Conservation (phyloP, 2,113 vertebrate species). For the Tragelaphus imberbis region DNA sequence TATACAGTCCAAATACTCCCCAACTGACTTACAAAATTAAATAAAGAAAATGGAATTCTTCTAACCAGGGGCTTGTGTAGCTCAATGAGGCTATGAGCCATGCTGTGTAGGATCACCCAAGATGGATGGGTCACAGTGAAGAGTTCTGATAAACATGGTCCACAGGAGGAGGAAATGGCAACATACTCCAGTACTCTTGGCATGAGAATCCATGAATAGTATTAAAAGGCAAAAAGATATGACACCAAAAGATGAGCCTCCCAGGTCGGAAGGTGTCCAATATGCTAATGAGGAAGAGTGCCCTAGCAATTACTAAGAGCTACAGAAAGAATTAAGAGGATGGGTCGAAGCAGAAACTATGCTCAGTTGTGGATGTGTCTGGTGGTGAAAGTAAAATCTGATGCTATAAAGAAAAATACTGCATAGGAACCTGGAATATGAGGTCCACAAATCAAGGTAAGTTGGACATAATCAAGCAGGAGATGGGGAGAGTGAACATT, state of each 20-base stretch:
- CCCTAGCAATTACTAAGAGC: not conserved
- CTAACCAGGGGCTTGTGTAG: not conserved
- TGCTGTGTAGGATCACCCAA: not conserved
- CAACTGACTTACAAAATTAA: not conserved
- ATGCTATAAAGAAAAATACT: not conserved
- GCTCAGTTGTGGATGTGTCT: not conserved
- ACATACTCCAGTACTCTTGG: not conserved
- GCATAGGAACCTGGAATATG: not conserved
- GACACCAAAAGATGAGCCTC: not conserved
- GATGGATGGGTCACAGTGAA: not conserved
- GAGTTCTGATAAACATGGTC: not conserved
- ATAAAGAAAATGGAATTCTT: slow-evolving; percentile 5
- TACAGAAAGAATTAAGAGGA: not conserved
- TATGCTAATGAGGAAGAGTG: not conserved
- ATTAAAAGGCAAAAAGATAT: not conserved
- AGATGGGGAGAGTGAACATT: not conserved
- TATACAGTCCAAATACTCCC: not conserved
- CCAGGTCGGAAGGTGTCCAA: not conserved
- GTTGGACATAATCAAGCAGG: not conserved
- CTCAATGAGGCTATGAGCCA: not conserved
- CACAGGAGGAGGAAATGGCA: not conserved
- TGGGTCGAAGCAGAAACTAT: not conserved
- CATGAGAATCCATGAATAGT: not conserved
- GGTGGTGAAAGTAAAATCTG: not conserved
- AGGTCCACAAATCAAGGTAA: not conserved